These are phyloP conservation scores for Neostethus bicornis DNA, from an alignment of 2,797 vertebrate species.

Conservation along the genomic window DNA sequence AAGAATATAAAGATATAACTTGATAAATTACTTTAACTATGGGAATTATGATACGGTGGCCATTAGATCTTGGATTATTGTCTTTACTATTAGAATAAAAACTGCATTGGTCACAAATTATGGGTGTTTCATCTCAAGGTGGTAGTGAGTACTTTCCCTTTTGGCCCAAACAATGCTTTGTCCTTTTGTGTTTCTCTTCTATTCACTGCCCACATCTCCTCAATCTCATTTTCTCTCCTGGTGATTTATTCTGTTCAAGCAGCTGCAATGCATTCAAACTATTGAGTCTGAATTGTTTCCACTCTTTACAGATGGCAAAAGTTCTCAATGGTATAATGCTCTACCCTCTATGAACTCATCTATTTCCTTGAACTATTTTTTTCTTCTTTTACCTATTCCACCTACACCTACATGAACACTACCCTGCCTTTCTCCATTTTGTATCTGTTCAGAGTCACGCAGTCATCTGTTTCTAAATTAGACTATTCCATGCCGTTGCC, in stretches of 20 bases:
- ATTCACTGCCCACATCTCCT: constrained; percentile 16
- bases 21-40: too few species aligned
- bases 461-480: constrained; percentile 64
- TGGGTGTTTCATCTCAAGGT: too few species aligned
- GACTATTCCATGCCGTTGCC: constrained; percentile 64
- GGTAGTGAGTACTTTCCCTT: neutral
- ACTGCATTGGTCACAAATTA: too few species aligned
- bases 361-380: constrained; percentile 13
- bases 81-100: too few species aligned
- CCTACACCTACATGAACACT: constrained; percentile 16
- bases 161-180: neutral
- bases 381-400: constrained; percentile 7
- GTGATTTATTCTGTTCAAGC: constrained; percentile 41
- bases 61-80: too few species aligned
- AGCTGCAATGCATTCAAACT: constrained; percentile 34
- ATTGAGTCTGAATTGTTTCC: constrained; percentile 47
- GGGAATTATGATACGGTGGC: too few species aligned
- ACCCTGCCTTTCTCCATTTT: constrained; percentile 14
- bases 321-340: constrained; percentile 25
- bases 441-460: constrained; percentile 39
- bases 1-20: too few species aligned
- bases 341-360: constrained; percentile 12
- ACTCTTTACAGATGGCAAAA: constrained; percentile 31
- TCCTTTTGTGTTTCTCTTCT: constrained; percentile 6
- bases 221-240: constrained; percentile 15